Base-by-base conservation (phyloP, 2,888 invertebrate species). In the Neoascia interrupta region DNA sequence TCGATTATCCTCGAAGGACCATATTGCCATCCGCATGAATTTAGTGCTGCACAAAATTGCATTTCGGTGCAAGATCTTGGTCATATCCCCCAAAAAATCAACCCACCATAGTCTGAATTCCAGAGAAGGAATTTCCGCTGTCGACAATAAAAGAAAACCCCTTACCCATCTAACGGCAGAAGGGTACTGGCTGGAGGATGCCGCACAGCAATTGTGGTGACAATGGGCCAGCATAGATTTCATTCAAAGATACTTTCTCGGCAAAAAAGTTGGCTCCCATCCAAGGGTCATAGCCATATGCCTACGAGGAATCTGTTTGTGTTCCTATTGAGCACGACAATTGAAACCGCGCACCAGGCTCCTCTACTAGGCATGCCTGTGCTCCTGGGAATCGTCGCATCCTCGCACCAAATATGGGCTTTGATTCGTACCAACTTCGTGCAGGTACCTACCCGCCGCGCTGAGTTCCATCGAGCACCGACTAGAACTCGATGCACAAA, bases 1-100 rank as follows among this genome's bases (percentile, higher is more conserved):
- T 64, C 54, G 54, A 64, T 72, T 53, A 51, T 73, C 73, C 63
- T 63, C 11, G 19, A 15, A 13, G 26, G 5, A 23, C n/a, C n/a
- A n/a, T n/a, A n/a, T 6, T 16, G 15, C 10, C 37, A 15, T n/a
- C 45, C 31, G 43, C n/a, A n/a, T 26, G 36, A 56, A 69, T 54
- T 70, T 70, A 70, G 31, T 53, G 56, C 75, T 72, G 63, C 58
- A 72, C 37, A 28, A 70, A 70, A 70, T 56, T 70, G 56, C 56
- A 75, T 63, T 61, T 54, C 5, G 21, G n/a, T n/a, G n/a, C n/a
- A 10, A 8, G 19, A 2, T 41, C 28, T 34, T 58, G 47, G 58
- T n/a, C n/a, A n/a, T n/a, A n/a, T n/a, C 45, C 28, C 21, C 11
- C 13, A 10, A 16, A 21, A 10, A 5, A 11, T 41, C n/a, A 15